Evolutionary conservation across 2,888 invertebrate species (phyloP).

Genomic region (Ptychoptera contaminata): DNA sequence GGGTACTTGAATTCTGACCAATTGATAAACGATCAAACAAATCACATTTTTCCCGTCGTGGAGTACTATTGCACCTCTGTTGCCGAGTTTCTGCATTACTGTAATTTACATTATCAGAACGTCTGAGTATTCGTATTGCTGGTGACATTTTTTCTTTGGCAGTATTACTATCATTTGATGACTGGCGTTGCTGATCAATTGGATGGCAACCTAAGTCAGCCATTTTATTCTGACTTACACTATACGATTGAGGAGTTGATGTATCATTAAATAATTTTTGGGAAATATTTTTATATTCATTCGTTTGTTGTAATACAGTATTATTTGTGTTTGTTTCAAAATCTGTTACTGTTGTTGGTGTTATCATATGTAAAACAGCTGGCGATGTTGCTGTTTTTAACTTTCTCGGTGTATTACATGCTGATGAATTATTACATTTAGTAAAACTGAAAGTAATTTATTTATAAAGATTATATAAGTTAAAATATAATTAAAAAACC

Average conservation of each 20-base stretch:
- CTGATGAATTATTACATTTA: constrained; percentile 11
- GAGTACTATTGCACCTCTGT: too few relatives aligned
- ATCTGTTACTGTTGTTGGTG: not conserved
- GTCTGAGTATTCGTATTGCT: too few relatives aligned
- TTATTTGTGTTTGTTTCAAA: not conserved
- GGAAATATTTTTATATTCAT: constrained; percentile 2
- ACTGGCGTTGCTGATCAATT: not conserved
- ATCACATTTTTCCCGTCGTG: too few relatives aligned
- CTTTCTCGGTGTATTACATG: constrained; percentile 12
- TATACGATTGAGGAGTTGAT: too few relatives aligned
- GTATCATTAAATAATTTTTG: constrained; percentile 4
- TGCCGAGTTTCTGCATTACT: too few relatives aligned
- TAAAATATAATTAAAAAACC: not conserved
- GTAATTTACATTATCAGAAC: too few relatives aligned
- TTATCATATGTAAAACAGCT: not conserved
- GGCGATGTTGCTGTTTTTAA: not conserved
- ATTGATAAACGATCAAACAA: too few relatives aligned
- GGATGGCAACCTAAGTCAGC: too few relatives aligned
- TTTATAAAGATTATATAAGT: not conserved
- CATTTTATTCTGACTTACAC: too few relatives aligned
- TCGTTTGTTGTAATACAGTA: not conserved
- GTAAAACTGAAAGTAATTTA: constrained; percentile 10
- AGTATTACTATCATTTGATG: not conserved
- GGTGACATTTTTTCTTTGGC: not conserved
- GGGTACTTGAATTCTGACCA: too few relatives aligned